Conservation (phyloP, 2,113 vertebrate genomes). For the Passer montanus region DNA sequence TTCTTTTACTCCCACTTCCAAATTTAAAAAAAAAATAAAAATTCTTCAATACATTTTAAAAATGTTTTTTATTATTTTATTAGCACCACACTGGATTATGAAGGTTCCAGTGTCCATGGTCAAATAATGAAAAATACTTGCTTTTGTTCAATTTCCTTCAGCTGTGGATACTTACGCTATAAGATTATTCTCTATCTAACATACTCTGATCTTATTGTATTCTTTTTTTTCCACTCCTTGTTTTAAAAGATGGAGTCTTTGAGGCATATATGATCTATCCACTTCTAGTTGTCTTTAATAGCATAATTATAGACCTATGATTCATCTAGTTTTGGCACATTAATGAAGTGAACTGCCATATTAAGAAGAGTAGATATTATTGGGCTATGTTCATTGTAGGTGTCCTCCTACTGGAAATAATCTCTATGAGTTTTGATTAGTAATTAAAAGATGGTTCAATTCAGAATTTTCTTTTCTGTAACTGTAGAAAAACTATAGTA, state of each 20-base stretch:
- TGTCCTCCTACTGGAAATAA: neutral
- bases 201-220: neutral
- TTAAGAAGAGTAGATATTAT: neutral
- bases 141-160: neutral
- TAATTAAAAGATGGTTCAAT: neutral
- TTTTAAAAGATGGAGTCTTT: constrained; percentile 13
- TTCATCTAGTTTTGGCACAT: constrained; percentile 14
- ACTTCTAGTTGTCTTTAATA: constrained; percentile 11
- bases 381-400: neutral
- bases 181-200: neutral
- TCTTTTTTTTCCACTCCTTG: rapidly evolving
- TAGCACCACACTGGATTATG: neutral
- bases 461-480: neutral
- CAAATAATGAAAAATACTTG: neutral
- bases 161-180: neutral
- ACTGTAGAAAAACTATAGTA: neutral
- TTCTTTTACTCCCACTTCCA: neutral
- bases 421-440: neutral
- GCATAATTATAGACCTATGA: constrained; percentile 15
- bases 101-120: neutral
- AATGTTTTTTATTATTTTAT: neutral
- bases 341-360: constrained; percentile 7
- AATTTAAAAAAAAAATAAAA: neutral
- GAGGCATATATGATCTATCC: neutral
- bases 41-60: neutral